Conservation (phyloP, 2,888 invertebrate species). For the Rhagonycha lutea region DNA sequence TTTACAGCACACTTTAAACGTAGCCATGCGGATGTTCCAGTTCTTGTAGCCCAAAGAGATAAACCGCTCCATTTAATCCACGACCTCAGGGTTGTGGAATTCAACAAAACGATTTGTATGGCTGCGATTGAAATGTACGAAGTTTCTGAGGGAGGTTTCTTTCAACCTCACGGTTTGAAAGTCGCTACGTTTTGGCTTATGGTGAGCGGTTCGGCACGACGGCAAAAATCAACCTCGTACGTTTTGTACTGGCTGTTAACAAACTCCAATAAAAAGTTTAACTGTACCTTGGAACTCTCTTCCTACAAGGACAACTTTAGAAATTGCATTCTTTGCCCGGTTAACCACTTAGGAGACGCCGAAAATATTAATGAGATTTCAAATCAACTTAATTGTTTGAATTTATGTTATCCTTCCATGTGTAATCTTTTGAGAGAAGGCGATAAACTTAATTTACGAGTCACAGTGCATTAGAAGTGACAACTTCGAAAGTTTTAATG, state of each 20-base stretch:
- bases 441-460: conserved; percentile 44
- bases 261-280: conserved; percentile 43
- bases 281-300: conserved; percentile 48
- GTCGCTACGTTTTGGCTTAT: conserved; percentile 51
- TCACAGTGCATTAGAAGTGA: conserved; percentile 44
- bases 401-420: conserved; percentile 43
- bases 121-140: conserved; percentile 47
- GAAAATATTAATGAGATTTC: conserved; percentile 40
- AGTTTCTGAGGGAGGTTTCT: neutral
- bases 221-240: conserved; percentile 37
- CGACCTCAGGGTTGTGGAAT: conserved; percentile 42
- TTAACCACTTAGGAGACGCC: conserved; percentile 41
- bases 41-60: conserved; percentile 40
- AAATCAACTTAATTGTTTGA: conserved; percentile 44
- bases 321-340: conserved; percentile 45
- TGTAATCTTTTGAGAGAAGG: conserved; percentile 46
- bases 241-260: conserved; percentile 49
- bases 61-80: conserved; percentile 42
- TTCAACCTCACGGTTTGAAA: neutral
- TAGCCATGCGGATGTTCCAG: conserved; percentile 47
- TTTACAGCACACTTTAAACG: conserved; percentile 49
- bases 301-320: conserved; percentile 43
- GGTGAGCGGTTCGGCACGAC: conserved; percentile 45
- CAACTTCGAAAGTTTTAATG: neutral
- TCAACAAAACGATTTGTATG: conserved; percentile 42